phyloP scores from a whole-genome alignment of 2,888 invertebrate genomes.

The Drosophila koepferae region DNA sequence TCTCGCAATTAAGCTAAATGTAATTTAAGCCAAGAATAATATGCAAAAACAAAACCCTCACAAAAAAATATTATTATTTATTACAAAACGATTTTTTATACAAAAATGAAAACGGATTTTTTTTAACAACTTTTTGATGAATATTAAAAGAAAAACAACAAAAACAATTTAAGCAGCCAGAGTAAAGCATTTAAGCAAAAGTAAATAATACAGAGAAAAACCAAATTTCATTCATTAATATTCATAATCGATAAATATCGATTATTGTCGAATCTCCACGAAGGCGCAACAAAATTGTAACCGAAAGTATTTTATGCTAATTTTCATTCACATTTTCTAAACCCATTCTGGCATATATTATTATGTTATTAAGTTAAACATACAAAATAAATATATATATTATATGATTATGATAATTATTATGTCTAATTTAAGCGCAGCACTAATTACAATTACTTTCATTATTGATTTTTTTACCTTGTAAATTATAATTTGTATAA shows the following conservation, averaged over 20 bases:
- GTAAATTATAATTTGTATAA: slow-evolving; percentile 79
- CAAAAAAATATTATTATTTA: slow-evolving; percentile 61
- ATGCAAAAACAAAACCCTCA: slow-evolving; percentile 38
- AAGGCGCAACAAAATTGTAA: slow-evolving; percentile 47
- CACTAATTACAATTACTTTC: slow-evolving; percentile 59
- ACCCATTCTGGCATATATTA: slow-evolving; percentile 48
- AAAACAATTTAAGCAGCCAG: slow-evolving; percentile 60
- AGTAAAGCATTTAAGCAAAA: slow-evolving; percentile 63
- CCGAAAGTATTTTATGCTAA: slow-evolving; percentile 61
- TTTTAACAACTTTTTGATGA: slow-evolving; percentile 48
- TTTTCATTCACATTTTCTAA: slow-evolving; percentile 52
- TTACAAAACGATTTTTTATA: slow-evolving; percentile 52
- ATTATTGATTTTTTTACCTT: slow-evolving; percentile 62
- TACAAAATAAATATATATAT: slow-evolving; percentile 13
- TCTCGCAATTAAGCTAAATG: slow-evolving; percentile 79
- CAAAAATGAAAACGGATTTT: slow-evolving; percentile 30
- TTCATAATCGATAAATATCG: slow-evolving; percentile 5
- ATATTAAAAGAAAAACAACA: background rate
- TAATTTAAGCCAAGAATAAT: slow-evolving; percentile 63
- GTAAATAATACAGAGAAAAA: background rate
- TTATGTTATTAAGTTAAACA: slow-evolving; percentile 56
- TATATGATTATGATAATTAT: slow-evolving; percentile 47
- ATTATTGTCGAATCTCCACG: slow-evolving; percentile 26
- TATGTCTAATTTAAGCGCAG: slow-evolving; percentile 66
- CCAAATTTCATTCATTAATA: background rate